A percentile compares a stretch with the other conserved stretches of the same genome.
phyloP scores from a whole-genome alignment of 2,888 invertebrate genomes.

The Trissoscelio sp. region DNA sequence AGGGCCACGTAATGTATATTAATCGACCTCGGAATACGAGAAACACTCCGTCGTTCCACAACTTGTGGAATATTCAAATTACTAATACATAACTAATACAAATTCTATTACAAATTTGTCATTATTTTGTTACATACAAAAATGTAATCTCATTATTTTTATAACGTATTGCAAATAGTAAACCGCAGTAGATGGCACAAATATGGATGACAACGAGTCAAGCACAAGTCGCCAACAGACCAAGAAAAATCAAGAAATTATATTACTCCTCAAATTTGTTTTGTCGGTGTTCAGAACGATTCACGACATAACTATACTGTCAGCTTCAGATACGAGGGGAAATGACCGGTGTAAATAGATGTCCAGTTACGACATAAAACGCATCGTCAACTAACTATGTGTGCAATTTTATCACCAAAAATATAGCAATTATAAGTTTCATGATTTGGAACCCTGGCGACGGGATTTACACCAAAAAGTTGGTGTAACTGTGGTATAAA shows the following conservation, averaged over 20 bases:
- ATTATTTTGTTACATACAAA: slow-evolving; percentile 31
- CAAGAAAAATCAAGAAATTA: too few species aligned
- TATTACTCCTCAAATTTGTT: too few species aligned
- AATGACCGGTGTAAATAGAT: slow-evolving; percentile 26
- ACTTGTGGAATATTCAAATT: slow-evolving; percentile 51
- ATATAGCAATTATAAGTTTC: background rate
- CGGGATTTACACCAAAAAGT: too few species aligned
- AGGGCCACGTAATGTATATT: slow-evolving; percentile 63
- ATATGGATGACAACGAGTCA: background rate
- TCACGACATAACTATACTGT: slow-evolving; percentile 26
- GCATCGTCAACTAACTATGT: background rate
- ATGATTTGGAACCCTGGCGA: too few species aligned
- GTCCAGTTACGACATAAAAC: background rate
- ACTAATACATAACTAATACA: slow-evolving; percentile 47
- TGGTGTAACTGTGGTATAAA: too few species aligned
- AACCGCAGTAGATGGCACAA: background rate
- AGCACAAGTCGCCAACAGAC: background rate
- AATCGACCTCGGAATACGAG: slow-evolving; percentile 57
- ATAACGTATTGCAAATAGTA: slow-evolving; percentile 15
- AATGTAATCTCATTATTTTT: slow-evolving; percentile 22
- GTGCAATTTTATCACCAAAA: background rate
- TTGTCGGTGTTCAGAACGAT: slow-evolving; percentile 16
- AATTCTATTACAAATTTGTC: slow-evolving; percentile 43
- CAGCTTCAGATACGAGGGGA: slow-evolving; percentile 25
- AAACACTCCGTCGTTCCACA: slow-evolving; percentile 36